Conservation (phyloP, 2,888 invertebrate genomes). For the Hemaris fuciformis region DNA sequence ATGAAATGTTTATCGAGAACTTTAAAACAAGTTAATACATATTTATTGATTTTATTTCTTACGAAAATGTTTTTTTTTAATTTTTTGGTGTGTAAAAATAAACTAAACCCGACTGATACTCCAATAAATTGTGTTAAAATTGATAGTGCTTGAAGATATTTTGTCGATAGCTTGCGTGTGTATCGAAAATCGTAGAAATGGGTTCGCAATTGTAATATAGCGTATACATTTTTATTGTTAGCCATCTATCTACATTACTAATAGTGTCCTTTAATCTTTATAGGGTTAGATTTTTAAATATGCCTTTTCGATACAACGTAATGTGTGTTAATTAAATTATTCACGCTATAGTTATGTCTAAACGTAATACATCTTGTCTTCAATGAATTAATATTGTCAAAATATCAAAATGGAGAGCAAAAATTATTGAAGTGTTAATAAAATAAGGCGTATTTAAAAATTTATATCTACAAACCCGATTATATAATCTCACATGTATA, state of each 20-base stretch:
- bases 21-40: neutral
- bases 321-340: too few relatives aligned
- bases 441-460: neutral
- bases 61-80: neutral
- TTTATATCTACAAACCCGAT: neutral
- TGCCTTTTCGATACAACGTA: neutral
- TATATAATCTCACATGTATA: neutral
- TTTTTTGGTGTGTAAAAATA: neutral
- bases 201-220: neutral
- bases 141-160: neutral
- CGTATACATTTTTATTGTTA: neutral
- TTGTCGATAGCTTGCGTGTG: neutral
- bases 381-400: too few relatives aligned
- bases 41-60: neutral
- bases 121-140: neutral
- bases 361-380: too few relatives aligned
- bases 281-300: neutral
- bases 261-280: neutral
- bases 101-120: neutral
- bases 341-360: too few relatives aligned
- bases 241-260: neutral
- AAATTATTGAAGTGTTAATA: neutral
- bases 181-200: neutral
- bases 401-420: neutral
- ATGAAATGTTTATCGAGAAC: too few relatives aligned